Percentiles rank a stretch among this genome's conserved stretches.
Evolutionary conservation across 1,140 invertebrate genomes (phyloP).

Genomic region (Cepaea nemoralis): DNA sequence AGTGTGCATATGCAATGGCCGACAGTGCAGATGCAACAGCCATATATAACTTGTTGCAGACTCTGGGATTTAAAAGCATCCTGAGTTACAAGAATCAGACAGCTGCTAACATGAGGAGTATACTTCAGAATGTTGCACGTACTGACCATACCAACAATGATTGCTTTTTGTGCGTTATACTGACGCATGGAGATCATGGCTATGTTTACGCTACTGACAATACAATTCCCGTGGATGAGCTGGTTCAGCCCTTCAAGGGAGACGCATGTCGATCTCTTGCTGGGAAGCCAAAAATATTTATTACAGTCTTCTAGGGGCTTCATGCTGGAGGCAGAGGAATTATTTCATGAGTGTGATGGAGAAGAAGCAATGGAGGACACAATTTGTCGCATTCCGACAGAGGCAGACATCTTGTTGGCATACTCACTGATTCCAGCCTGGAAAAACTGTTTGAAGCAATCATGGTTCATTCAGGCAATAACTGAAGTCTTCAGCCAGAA

Average conservation of each 20-base stretch:
- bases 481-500: too few relatives aligned
- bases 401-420: too few relatives aligned
- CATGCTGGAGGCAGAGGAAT: too few relatives aligned
- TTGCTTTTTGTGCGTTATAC: slow-evolving; percentile 75
- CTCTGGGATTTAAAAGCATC: slow-evolving; percentile 83
- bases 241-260: slow-evolving; percentile 89
- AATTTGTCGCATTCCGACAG: too few relatives aligned
- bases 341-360: too few relatives aligned
- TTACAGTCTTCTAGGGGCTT: too few relatives aligned
- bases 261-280: slow-evolving; percentile 87
- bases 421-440: too few relatives aligned
- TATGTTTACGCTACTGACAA: slow-evolving; percentile 89
- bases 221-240: slow-evolving; percentile 75
- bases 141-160: slow-evolving; percentile 62
- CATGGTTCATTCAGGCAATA: too few relatives aligned
- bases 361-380: too few relatives aligned
- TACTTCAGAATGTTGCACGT: slow-evolving; percentile 51
- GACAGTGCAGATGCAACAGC: slow-evolving; percentile 79
- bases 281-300: slow-evolving; percentile 76
- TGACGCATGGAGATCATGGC: slow-evolving; percentile 91
- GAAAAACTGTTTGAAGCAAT: too few relatives aligned
- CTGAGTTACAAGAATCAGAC: slow-evolving; percentile 76
- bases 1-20: too few relatives aligned
- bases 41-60: slow-evolving; percentile 73
- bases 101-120: slow-evolving; percentile 75